Base-by-base conservation (phyloP, 1,140 invertebrate species). In the Hypothenemus hampei region DNA sequence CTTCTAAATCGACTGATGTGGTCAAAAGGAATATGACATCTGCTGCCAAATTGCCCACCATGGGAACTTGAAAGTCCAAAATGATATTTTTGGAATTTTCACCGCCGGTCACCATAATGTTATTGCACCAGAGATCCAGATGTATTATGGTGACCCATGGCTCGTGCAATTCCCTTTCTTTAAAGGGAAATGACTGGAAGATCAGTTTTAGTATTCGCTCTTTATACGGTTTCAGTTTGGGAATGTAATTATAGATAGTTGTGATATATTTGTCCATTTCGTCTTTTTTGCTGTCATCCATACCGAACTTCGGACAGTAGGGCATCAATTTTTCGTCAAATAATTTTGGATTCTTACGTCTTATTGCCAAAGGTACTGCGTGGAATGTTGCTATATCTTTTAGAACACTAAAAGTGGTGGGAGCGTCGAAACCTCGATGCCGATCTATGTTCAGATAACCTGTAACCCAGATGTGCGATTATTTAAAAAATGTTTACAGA, bases 111-210 rank as follows among this genome's bases (percentile, higher is more conserved):
- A 73, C 43, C 62, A 84, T 69, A 6, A 81, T 66, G 52, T 84
- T 84, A 60, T 82, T 82, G 6, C 73, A 68, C 81, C 80, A 82
- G 24, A 81, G 71, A 64, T 83, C 81, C 1, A 71, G 62, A 36
- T 83, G 81, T 2, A 73, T 63, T 11, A 76, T 71, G 0, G 73
- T 74, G 0, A 72, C 72, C 67, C 72, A 81, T 0, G 70, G 71
- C 43, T 75, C 60, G 8, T 35, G 21, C 74, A 72, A 6, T n/a
- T 35, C 3, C 15, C 11, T 15, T 19, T 44, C 8, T 4, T 18
- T 13, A 39, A 41, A 43, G n/a, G 6, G 24, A 20, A 4, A 20
- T 16, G 18, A 19, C 4, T 36, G 31, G 6, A 39, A 4, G 0
- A 50, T 33, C 1, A 5, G n/a, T 10, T 36, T 41, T 4, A 11